phyloP scores from a whole-genome alignment of 1,140 invertebrate genomes.

The Drosophila dunni region DNA sequence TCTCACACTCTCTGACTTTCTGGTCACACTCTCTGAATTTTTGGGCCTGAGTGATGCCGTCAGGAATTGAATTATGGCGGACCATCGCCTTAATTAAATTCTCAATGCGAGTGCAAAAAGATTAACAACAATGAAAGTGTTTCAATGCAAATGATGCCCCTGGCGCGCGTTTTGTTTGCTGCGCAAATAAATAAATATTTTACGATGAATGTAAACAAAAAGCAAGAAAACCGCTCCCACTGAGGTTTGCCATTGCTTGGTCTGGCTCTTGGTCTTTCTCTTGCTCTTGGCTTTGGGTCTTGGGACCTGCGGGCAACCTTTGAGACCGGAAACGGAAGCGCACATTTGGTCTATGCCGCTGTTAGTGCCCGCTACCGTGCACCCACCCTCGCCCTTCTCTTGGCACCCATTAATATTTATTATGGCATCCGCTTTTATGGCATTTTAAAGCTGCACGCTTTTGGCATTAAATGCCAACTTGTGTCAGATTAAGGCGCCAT shows the following conservation, averaged over 20 bases:
- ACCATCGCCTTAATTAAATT: slow-evolving; percentile 77
- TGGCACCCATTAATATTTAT: slow-evolving; percentile 73
- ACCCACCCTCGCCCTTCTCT: background rate
- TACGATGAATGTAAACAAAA: slow-evolving; percentile 38
- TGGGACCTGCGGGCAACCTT: slow-evolving; percentile 23
- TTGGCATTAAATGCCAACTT: slow-evolving; percentile 62
- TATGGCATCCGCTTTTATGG: slow-evolving; percentile 61
- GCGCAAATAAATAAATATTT: slow-evolving; percentile 77
- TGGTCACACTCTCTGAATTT: slow-evolving; percentile 24
- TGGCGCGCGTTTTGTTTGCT: slow-evolving; percentile 48
- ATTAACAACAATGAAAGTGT: slow-evolving; percentile 78
- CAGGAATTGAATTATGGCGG: slow-evolving; percentile 67
- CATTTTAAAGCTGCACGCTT: slow-evolving; percentile 59
- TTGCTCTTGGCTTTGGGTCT: background rate
- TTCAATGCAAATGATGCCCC: slow-evolving; percentile 74
- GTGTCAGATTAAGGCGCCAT: slow-evolving; percentile 45
- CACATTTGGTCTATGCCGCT: slow-evolving; percentile 43
- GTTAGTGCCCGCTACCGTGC: slow-evolving; percentile 23
- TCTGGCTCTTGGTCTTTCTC: background rate
- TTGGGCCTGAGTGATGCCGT: slow-evolving; percentile 32
- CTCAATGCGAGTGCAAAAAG: slow-evolving; percentile 62
- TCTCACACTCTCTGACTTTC: background rate
- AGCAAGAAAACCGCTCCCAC: slow-evolving; percentile 20
- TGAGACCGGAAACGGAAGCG: slow-evolving; percentile 44
- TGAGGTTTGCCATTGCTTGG: slow-evolving; percentile 29